Conservation (phyloP, 2,113 vertebrate genomes). For the Eurystomus gularis region DNA sequence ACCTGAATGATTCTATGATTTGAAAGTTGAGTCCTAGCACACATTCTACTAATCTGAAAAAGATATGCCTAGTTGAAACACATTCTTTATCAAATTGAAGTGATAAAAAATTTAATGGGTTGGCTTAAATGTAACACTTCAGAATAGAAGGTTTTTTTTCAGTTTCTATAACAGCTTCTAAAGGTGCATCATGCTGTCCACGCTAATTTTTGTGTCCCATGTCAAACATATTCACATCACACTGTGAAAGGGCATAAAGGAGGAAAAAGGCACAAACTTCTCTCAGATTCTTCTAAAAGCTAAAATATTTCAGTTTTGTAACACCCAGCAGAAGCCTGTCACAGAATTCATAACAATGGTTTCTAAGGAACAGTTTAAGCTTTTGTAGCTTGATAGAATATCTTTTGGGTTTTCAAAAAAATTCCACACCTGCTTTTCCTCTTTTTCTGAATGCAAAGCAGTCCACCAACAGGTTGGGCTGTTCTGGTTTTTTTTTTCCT, state of each 20-base stretch:
- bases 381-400: background rate
- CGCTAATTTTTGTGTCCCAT: background rate
- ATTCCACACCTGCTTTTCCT: background rate
- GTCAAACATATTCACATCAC: background rate
- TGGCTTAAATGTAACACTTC: background rate
- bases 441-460: background rate
- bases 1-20: too few species aligned
- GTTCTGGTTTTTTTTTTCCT: background rate
- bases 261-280: background rate
- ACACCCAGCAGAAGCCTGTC: background rate
- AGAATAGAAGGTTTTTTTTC: background rate
- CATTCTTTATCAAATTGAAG: background rate
- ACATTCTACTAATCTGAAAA: background rate
- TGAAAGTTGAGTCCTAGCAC: background rate
- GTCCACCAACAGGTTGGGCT: background rate
- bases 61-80: background rate
- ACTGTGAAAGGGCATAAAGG: background rate
- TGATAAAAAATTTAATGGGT: background rate
- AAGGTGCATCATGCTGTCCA: background rate
- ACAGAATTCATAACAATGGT: background rate
- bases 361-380: background rate
- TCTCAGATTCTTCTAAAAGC: background rate
- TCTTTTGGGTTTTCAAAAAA: background rate
- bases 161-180: background rate
- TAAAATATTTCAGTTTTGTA: background rate